Conservation (phyloP, 2,797 vertebrate species). For the Gastrophryne carolinensis region DNA sequence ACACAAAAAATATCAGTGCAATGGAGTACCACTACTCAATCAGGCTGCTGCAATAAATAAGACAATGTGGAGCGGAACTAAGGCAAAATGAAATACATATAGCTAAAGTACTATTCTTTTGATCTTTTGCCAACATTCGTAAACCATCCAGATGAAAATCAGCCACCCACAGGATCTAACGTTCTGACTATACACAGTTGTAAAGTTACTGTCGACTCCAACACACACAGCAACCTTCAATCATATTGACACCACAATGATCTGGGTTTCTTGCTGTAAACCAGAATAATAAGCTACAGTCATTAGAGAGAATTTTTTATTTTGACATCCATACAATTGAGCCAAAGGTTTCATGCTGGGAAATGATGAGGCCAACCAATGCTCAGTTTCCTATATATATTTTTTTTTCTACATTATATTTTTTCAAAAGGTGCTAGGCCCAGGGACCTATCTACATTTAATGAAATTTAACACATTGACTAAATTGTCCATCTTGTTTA, state of each 20-base stretch:
- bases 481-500: too few relatives aligned
- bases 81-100: slow-evolving; percentile 4
- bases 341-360: too few relatives aligned
- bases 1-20: slow-evolving; percentile 63
- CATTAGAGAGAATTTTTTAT: too few relatives aligned
- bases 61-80: slow-evolving; percentile 19
- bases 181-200: background rate
- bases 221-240: slow-evolving; percentile 1
- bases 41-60: slow-evolving; percentile 35
- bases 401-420: too few relatives aligned
- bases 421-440: too few relatives aligned
- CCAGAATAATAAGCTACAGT: too few relatives aligned
- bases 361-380: too few relatives aligned
- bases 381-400: too few relatives aligned
- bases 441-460: too few relatives aligned
- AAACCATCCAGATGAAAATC: slow-evolving; percentile 24
- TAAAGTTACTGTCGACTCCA: background rate
- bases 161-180: slow-evolving; percentile 4
- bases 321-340: too few relatives aligned
- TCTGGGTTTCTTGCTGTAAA: background rate
- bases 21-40: slow-evolving; percentile 57
- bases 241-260: background rate
- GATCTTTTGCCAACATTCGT: slow-evolving; percentile 18
- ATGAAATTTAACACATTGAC: too few relatives aligned
- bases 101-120: background rate